These are phyloP conservation scores for Trisateles emortualis DNA, from an alignment of 2,888 invertebrate species.

Conservation along the genomic window DNA sequence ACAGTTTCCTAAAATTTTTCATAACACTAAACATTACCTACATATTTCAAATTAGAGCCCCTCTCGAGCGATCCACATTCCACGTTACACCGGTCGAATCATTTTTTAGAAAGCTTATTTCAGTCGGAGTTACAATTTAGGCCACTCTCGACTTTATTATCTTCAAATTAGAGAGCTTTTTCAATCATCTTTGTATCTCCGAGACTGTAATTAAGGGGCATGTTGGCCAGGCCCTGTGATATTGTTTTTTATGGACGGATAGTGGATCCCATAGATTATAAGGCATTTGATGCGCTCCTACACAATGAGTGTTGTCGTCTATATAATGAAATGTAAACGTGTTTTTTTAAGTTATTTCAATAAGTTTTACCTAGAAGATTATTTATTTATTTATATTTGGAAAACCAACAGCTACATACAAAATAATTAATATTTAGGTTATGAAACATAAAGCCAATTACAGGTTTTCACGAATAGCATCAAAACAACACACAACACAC, in stretches of 20 bases:
- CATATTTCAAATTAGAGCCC: slow-evolving; percentile 55
- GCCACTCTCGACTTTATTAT: slow-evolving; percentile 45
- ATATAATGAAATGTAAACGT: slow-evolving; percentile 25
- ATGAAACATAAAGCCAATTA: too few relatives aligned
- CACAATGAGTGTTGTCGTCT: slow-evolving; percentile 42
- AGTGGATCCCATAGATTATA: slow-evolving; percentile 76
- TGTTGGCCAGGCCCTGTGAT: slow-evolving; percentile 76
- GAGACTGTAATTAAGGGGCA: slow-evolving; percentile 77
- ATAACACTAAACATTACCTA: slow-evolving; percentile 52
- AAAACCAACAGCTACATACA: too few relatives aligned
- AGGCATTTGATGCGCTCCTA: slow-evolving; percentile 65
- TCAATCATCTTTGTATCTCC: slow-evolving; percentile 31
- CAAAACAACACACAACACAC: too few relatives aligned
- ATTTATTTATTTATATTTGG: too few relatives aligned
- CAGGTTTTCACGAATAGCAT: too few relatives aligned
- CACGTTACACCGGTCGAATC: slow-evolving; percentile 71
- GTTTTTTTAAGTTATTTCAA: neutral
- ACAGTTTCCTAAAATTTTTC: slow-evolving; percentile 48
- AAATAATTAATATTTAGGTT: too few relatives aligned
- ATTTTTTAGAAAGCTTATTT: slow-evolving; percentile 83
- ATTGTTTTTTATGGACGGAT: slow-evolving; percentile 83
- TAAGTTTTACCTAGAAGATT: neutral
- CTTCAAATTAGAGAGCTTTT: slow-evolving; percentile 37
- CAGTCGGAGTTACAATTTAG: slow-evolving; percentile 23
- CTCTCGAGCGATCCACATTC: slow-evolving; percentile 78